Percentiles rank a stretch among this genome's conserved stretches.
Conservation (phyloP, 2,888 invertebrate species). For the Tiphia femorata region DNA sequence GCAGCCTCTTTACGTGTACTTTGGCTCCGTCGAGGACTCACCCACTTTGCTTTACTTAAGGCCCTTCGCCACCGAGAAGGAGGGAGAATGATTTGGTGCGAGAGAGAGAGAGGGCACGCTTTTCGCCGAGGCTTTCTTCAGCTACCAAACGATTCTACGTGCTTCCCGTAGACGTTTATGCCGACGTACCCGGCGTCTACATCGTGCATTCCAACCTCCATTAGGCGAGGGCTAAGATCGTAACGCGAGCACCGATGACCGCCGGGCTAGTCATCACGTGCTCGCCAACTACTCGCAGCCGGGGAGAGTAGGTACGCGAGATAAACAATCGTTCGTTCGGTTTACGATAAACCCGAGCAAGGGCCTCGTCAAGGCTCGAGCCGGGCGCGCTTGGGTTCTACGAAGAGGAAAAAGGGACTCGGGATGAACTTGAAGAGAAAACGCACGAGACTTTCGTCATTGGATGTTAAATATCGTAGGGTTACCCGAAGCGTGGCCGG, state of each 20-base stretch:
- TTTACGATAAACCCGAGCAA: no score
- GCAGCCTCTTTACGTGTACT: slow-evolving; percentile 47
- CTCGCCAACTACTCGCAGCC: slow-evolving; percentile 7
- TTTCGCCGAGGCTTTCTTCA: no score
- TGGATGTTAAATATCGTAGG: not conserved
- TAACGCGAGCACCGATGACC: no score
- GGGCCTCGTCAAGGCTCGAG: no score
- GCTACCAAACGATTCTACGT: slow-evolving; percentile 29
- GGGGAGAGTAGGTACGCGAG: slow-evolving; percentile 8
- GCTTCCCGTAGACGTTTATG: slow-evolving; percentile 53
- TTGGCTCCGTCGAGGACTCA: slow-evolving; percentile 42
- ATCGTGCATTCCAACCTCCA: slow-evolving; percentile 59
- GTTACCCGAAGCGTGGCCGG: not conserved
- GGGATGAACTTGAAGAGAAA: no score
- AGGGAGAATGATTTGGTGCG: no score
- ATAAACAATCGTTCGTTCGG: slow-evolving; percentile 39
- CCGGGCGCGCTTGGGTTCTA: no score
- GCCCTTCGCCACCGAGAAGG: slow-evolving; percentile 31
- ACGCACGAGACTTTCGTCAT: no score
- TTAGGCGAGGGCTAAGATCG: slow-evolving; percentile 48
- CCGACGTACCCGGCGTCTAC: slow-evolving; percentile 42
- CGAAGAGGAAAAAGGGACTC: no score
- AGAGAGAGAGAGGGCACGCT: no score
- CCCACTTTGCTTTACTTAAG: slow-evolving; percentile 62
- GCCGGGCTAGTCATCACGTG: no score